phyloP scores from a whole-genome alignment of 2,113 vertebrate genomes.

The Brachyhypopomus occidentalis region DNA sequence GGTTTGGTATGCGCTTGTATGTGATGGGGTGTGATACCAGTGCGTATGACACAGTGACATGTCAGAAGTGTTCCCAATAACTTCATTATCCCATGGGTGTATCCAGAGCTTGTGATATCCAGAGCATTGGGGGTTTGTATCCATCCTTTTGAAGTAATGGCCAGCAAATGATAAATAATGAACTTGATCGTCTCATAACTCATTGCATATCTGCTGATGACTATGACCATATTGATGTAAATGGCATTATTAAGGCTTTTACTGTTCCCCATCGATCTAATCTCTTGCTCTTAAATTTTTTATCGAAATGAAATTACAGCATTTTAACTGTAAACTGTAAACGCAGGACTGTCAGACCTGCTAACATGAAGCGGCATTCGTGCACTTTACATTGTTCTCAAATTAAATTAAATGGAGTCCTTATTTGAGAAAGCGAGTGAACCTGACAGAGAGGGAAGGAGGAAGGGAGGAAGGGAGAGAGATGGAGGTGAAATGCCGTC shows the following conservation, averaged over 20 bases:
- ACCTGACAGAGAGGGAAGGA: too few species aligned
- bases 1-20: constrained; percentile 7
- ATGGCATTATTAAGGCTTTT: not conserved
- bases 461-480: not conserved
- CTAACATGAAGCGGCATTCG: not conserved
- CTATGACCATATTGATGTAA: not conserved
- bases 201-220: too few species aligned
- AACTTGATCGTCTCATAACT: not conserved
- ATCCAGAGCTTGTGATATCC: not conserved
- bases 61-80: not conserved
- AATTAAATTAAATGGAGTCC: not conserved
- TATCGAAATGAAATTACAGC: too few species aligned
- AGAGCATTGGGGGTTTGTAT: not conserved
- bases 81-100: not conserved
- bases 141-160: not conserved
- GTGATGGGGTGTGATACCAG: constrained; percentile 19
- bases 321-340: not conserved
- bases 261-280: not conserved
- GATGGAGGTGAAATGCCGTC: not conserved
- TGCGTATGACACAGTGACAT: constrained; percentile 20
- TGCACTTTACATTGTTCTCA: not conserved
- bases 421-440: too few species aligned
- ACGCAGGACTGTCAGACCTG: not conserved
- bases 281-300: too few species aligned
- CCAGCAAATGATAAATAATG: not conserved